Evolutionary conservation across 2,888 invertebrate species (phyloP), one percentile per base, ranked within the genome.

Genomic region (Dusona sp.): DNA sequence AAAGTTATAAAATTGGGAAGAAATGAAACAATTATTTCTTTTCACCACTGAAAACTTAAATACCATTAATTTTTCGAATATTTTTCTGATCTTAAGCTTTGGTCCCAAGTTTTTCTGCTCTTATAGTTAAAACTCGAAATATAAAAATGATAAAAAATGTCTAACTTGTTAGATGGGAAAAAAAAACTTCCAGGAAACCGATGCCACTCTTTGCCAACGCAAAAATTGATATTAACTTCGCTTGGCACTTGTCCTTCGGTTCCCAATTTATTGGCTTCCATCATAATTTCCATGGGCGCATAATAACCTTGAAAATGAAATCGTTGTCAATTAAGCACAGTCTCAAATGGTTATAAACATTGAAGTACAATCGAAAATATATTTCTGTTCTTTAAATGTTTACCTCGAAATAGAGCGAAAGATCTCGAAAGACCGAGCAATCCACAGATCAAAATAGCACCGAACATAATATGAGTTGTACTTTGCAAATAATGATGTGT

Each of bases 131-230:
- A 19, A 38, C 3, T 1, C 4, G 0, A 16, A 68, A 2, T 13
- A 45, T 25, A 11, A 16, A 29, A 16, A 51, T 2, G 2, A n/a
- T 75, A 25, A 65, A 33, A 38, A n/a, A 29, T 33, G 70, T 89
- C 92, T 91, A 87, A 95, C 95, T 96, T 96, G 1, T 95, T 95
- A 75, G 96, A 96, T 0, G 99, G 99, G 65, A 99, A 95, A 94
- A 99, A 99, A 95, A 99, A 99, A 88, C 98, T 98, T 70, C 98
- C 97, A 0, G 99, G 99, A 92, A 97, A 99, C 36, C 99, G 96
- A 94, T 99, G 96, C 99, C 99, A 99, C 91, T 99, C 99, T 95
- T 99, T 99, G 72, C 99, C 99, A 88, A 98, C 96, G 94, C 99
- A 99, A 7, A 99, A 96, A 89, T 97, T 96, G 83, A 97, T 96